phyloP scores from a whole-genome alignment of 2,888 invertebrate genomes.

The Eupeodes luniger region DNA sequence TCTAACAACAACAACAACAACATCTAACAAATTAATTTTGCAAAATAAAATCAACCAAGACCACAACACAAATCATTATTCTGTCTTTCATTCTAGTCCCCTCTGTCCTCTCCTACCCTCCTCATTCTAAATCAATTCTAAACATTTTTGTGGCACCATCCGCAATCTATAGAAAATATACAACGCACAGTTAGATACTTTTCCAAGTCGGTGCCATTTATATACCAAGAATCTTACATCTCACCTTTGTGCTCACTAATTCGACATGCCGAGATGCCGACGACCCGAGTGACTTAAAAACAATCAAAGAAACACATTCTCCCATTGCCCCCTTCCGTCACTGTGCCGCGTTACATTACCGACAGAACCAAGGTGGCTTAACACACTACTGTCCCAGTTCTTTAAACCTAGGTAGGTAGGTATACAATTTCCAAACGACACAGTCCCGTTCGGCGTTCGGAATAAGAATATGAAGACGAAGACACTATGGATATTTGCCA shows the following conservation, averaged over 20 bases:
- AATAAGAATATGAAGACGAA: slow-evolving; percentile 5
- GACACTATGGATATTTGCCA: slow-evolving; percentile 65
- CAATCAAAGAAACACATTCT: slow-evolving; percentile 47
- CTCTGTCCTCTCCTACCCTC: background rate
- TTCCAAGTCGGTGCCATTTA: background rate
- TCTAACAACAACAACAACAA: background rate
- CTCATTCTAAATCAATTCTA: too few species aligned
- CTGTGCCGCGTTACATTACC: too few species aligned
- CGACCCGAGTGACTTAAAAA: slow-evolving; percentile 67
- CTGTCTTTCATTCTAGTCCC: background rate
- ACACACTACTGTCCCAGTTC: slow-evolving; percentile 64
- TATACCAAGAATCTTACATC: slow-evolving; percentile 18
- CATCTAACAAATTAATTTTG: background rate
- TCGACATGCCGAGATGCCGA: slow-evolving; percentile 64
- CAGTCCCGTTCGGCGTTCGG: slow-evolving; percentile 57
- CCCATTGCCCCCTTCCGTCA: background rate
- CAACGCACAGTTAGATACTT: too few species aligned
- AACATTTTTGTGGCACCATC: background rate
- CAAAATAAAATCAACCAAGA: slow-evolving; percentile 25
- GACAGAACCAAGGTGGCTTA: background rate
- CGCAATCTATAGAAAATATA: background rate
- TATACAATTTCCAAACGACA: slow-evolving; percentile 46
- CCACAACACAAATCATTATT: slow-evolving; percentile 49
- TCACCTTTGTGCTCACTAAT: slow-evolving; percentile 71
- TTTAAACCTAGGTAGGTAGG: background rate